Conservation (phyloP, 2,797 vertebrate species). For the Nannoperca australis region DNA sequence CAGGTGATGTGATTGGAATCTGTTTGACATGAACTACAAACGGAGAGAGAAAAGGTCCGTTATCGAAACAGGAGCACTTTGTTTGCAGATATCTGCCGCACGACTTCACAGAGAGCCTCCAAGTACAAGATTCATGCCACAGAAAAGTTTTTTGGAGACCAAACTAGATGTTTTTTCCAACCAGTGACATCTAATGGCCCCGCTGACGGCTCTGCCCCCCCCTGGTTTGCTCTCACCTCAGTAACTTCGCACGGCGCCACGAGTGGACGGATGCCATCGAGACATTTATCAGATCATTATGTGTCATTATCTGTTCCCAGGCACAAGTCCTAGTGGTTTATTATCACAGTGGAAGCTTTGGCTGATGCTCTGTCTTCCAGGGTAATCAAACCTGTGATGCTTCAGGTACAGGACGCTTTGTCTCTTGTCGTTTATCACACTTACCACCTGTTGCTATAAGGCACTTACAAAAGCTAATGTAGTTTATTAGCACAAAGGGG, state of each 20-base stretch:
- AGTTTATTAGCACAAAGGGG: constrained; percentile 24
- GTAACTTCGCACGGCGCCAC: neutral
- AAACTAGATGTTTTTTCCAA: neutral
- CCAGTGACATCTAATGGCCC: neutral
- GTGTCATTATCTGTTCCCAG: constrained; percentile 47
- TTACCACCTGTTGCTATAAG: constrained; percentile 38
- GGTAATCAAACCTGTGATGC: constrained; percentile 12
- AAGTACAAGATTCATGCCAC: neutral
- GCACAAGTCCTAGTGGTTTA: constrained; percentile 13
- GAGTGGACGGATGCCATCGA: constrained; percentile 6
- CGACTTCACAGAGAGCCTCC: neutral
- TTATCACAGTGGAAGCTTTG: neutral
- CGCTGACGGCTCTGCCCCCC: neutral
- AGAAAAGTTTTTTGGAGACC: neutral
- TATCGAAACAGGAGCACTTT: neutral
- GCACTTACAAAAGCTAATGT: constrained; percentile 12
- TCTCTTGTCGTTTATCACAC: constrained; percentile 10
- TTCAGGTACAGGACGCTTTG: neutral
- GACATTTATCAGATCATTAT: constrained; percentile 39
- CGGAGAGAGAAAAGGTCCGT: neutral
- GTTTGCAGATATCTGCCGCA: neutral
- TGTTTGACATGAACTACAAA: neutral
- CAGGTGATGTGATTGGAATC: neutral
- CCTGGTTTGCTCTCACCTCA: neutral
- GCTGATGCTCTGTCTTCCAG: neutral